Conservation (phyloP, 37 sponge, comb jelly and placozoan species). For the Ephydatia muelleri region DNA sequence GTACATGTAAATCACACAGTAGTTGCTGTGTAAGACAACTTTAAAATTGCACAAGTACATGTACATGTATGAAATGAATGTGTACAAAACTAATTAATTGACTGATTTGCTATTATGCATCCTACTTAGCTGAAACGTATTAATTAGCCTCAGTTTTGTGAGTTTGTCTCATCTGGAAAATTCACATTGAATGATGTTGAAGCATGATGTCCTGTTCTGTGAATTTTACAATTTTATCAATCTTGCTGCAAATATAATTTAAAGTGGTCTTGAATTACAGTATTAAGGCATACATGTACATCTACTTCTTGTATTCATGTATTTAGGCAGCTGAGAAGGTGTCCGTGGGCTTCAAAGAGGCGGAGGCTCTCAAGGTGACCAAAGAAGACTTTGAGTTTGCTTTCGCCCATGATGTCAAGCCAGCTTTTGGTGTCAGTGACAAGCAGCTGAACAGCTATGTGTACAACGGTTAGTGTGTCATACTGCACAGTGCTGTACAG, state of each 20-base stretch:
- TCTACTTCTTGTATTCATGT: neutral
- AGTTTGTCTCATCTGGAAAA: too few species aligned
- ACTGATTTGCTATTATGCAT: too few species aligned
- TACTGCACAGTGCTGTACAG: neutral
- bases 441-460: slow-evolving; percentile 63
- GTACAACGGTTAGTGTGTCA: neutral
- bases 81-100: neutral
- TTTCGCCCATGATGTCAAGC: slow-evolving; percentile 86
- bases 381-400: slow-evolving; percentile 89
- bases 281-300: neutral
- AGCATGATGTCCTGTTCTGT: too few species aligned
- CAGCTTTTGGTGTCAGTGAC: slow-evolving; percentile 89
- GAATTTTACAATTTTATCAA: too few species aligned
- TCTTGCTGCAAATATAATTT: too few species aligned
- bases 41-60: neutral
- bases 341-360: slow-evolving; percentile 72
- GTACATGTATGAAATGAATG: neutral
- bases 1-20: neutral
- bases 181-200: too few species aligned
- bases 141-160: too few species aligned
- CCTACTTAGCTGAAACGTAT: too few species aligned
- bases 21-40: too few species aligned
- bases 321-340: slow-evolving; percentile 73
- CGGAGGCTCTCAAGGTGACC: slow-evolving; percentile 70
- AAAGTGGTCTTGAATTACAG: too few species aligned